Evolutionary conservation across 2,888 invertebrate genomes (phyloP).

Genomic region (Platycheirus rosarum): DNA sequence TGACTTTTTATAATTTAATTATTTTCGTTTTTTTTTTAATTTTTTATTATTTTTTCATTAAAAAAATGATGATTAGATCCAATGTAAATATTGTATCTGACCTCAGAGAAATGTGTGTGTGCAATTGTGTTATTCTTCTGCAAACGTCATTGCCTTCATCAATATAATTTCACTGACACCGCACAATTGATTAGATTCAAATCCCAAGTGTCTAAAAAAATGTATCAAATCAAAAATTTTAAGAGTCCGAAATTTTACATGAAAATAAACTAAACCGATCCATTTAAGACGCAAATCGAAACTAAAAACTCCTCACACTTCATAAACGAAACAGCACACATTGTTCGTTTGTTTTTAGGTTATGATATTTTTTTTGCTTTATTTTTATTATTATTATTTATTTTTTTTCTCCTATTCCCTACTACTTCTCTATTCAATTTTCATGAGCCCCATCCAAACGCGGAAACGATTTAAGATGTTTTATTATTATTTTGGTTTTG

Average conservation of each 20-base stretch:
- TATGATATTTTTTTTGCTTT: constrained; percentile 20
- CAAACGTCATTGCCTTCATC: too few relatives aligned
- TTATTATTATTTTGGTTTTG: constrained; percentile 66
- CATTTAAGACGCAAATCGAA: constrained; percentile 71
- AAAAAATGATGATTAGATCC: neutral
- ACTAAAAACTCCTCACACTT: constrained; percentile 67
- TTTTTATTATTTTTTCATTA: constrained; percentile 1
- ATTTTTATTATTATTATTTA: constrained; percentile 19
- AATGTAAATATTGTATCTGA: constrained; percentile 21
- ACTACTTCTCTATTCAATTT: constrained; percentile 58
- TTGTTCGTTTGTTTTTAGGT: constrained; percentile 44
- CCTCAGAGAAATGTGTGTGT: constrained; percentile 1
- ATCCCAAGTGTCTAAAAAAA: too few relatives aligned
- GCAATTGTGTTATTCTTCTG: neutral
- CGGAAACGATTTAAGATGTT: constrained; percentile 73
- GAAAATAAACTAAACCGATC: constrained; percentile 55
- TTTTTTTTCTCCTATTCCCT: constrained; percentile 20
- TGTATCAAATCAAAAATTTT: too few relatives aligned
- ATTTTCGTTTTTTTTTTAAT: neutral
- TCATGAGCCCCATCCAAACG: constrained; percentile 70
- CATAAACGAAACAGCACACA: constrained; percentile 59
- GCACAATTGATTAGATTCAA: neutral
- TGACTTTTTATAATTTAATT: too few relatives aligned
- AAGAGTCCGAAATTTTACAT: neutral
- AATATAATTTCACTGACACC: neutral